Evolutionary conservation across 2,888 invertebrate species (phyloP), one percentile per base, ranked within the genome.

Genomic region (Galeopsomyia nigrocyanea): DNA sequence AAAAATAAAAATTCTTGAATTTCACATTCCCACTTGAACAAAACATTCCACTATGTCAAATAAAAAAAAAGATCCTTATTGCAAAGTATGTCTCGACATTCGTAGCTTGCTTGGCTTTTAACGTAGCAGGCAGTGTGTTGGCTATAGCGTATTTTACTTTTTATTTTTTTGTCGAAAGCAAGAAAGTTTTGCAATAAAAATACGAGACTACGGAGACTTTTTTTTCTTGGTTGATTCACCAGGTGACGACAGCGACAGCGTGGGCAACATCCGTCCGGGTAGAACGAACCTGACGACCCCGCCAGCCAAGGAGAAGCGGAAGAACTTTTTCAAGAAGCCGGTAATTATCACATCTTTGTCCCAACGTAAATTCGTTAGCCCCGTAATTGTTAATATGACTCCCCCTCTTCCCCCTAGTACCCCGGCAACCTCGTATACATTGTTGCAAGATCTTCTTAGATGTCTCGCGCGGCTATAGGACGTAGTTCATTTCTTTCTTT

Each of bases 291-390:
- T 95, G 80, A 94, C 95, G 47, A 75, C 72, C 16, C 96, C 97
- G 72, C 94, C 96, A 74, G 93, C 95, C 82, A 98, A 98, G 88
- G 97, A 99, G 87, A 98, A 98, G 87, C 92, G 98, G 84, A 99
- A 98, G 88, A 95, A 97, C 65, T 99, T 99, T 91, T 98, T 98
- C 90, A 99, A 99, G 89, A 99, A 99, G 89, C 85, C 86, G 84
- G 86, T 86, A 83, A 86, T 50, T 13, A 5, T 64, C 14, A 19
- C 13, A 16, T 31, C n/a, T 47, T 61, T 39, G 7, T 39, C 10
- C 5, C 7, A 3, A 39, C 10, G 39, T 39, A 39, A 39, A 39
- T 13, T 39, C 7, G 39, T 39, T 39, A 26, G 26, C 26, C 26
- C 26, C 5, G 26, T 26, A 26, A 26, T 5, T 39, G 39, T 9